phyloP scores from a whole-genome alignment of 92 coral and sea anemone species.

The Palythoa caribaeorum region DNA sequence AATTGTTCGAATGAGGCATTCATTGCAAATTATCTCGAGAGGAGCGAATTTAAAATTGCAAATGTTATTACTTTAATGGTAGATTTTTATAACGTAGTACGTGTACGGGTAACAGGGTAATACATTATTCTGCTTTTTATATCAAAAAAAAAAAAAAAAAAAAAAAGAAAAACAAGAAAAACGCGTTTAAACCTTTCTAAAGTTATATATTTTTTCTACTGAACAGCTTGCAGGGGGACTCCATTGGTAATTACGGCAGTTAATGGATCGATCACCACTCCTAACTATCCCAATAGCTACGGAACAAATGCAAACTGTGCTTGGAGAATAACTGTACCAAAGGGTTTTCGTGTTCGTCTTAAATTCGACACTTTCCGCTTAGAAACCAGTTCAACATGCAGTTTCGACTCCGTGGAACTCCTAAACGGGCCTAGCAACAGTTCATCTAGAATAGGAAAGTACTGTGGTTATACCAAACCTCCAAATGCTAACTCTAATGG shows the following conservation, averaged over 20 bases:
- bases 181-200: too few species aligned
- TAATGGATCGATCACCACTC: neutral
- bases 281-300: constrained; percentile 44
- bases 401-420: constrained; percentile 40
- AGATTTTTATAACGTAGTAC: too few species aligned
- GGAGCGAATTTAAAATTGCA: too few species aligned
- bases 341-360: constrained; percentile 32
- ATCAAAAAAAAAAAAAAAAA: too few species aligned
- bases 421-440: neutral
- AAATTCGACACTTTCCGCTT: constrained; percentile 39
- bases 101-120: too few species aligned
- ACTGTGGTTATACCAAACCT: neutral
- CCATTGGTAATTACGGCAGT: neutral
- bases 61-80: too few species aligned
- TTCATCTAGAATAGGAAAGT: neutral
- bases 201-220: too few species aligned
- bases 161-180: too few species aligned
- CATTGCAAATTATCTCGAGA: too few species aligned
- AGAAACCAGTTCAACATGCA: constrained; percentile 45
- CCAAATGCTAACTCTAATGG: neutral
- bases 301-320: constrained; percentile 27
- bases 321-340: constrained; percentile 47
- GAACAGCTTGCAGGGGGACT: neutral
- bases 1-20: too few species aligned
- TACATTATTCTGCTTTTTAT: too few species aligned